Conservation (phyloP, 2,113 vertebrate species). For the Gallinago media region DNA sequence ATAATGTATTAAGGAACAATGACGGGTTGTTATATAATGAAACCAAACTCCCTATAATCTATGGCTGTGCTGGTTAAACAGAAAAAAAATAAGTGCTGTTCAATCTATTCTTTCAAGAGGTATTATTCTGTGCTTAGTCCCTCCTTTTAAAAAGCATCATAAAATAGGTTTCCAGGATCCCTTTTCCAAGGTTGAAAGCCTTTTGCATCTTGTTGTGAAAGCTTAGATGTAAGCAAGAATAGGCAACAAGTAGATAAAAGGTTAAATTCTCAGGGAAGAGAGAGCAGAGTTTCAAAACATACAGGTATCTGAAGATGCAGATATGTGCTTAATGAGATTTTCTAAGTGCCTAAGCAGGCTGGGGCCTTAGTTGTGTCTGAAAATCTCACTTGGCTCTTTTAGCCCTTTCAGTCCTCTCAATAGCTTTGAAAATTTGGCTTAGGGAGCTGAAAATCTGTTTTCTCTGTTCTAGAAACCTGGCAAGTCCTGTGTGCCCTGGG, state of each 20-base stretch:
- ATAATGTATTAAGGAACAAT: slow-evolving; percentile 45
- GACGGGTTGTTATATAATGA: background rate
- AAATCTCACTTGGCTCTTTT: background rate
- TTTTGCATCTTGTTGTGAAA: background rate
- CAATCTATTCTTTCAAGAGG: background rate
- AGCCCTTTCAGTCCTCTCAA: background rate
- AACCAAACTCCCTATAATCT: slow-evolving; percentile 45
- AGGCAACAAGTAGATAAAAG: background rate
- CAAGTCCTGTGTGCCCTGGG: background rate
- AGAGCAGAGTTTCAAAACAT: background rate
- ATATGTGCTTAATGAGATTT: background rate
- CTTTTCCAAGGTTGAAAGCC: background rate
- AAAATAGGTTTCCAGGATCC: background rate
- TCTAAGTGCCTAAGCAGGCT: background rate
- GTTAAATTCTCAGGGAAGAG: background rate
- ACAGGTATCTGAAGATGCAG: background rate
- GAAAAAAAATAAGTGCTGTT: background rate
- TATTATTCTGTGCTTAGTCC: background rate
- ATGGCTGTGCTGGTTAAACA: slow-evolving; percentile 33
- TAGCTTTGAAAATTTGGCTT: background rate
- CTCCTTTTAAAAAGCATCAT: background rate
- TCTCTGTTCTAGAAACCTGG: slow-evolving; percentile 1
- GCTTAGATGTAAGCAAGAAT: background rate
- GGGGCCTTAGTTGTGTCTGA: background rate
- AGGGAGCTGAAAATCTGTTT: slow-evolving; percentile 27